Percentiles rank a stretch among this genome's conserved stretches.
Conservation (phyloP, 2,113 vertebrate genomes). For the Microcebus lehilahytsara region DNA sequence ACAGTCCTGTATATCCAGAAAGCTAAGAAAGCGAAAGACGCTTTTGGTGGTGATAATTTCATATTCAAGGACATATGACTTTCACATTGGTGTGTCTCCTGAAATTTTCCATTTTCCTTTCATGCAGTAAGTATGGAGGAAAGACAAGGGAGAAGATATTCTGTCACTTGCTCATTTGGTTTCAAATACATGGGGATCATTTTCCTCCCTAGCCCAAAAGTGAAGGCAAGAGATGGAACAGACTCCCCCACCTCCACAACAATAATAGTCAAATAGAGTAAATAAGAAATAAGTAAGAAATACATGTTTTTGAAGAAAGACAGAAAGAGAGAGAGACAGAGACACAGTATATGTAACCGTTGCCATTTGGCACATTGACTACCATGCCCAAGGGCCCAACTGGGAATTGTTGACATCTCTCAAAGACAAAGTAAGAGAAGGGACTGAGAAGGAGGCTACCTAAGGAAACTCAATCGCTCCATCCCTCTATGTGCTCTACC, state of each 20-base stretch:
- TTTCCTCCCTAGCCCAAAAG: neutral
- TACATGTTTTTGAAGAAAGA: neutral
- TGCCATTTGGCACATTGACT: neutral
- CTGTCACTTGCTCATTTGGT: neutral
- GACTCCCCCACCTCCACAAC: fast-evolving
- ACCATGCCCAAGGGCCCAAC: fast-evolving
- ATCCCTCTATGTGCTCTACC: neutral
- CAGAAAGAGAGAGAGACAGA: neutral
- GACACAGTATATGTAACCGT: neutral
- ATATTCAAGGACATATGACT: neutral
- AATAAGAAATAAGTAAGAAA: neutral
- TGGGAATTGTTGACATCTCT: neutral
- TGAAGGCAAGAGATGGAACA: neutral
- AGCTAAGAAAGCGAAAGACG: neutral
- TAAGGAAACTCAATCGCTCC: too few species aligned
- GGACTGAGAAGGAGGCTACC: neutral
- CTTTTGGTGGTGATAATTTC: neutral
- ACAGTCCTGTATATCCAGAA: neutral
- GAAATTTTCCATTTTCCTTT: neutral
- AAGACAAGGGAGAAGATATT: neutral
- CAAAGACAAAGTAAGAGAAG: neutral
- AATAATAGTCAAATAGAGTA: neutral
- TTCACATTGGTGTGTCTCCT: neutral
- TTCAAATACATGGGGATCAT: neutral
- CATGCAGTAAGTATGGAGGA: neutral